Evolutionary conservation across 2,888 invertebrate species (phyloP), one percentile per base, ranked within the genome.

Genomic region (Limenitis camilla): DNA sequence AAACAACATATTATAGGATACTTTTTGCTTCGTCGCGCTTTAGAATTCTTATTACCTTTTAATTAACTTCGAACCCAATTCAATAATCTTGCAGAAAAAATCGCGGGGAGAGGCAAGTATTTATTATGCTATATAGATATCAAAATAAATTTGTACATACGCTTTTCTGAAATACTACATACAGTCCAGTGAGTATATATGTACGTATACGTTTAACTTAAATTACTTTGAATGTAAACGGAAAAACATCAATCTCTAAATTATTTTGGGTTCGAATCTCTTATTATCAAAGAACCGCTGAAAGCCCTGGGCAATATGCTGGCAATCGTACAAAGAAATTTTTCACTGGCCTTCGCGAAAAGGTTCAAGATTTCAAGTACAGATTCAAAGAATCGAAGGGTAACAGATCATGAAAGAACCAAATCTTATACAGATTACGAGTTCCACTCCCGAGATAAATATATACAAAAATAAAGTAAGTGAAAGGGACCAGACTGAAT

Each of bases 251-350:
- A 62, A 58, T 63, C 55, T 57, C 44, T 38, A 60, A 63, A 63
- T 61, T 63, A 63, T 62, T 61, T 57, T 53, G 55, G 53, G 60
- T 54, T 57, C 46, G 49, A 47, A 54, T 60, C 49, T 43, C 56
- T 47, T 54, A 51, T 59, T 63, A 61, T 61, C 55, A 64, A 61
- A 61, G 57, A 53, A 56, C 46, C 52, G 54, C 49, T 59, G 50
- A 56, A 60, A 55, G 49, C 46, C 39, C 49, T 43, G 35, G 33
- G 47, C 50, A 56, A 50, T 50, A 53, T 58, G 59, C 58, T 58
- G 56, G 62, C 58, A 59, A 58, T 53, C 51, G 60, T 53, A 64
- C 63, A 66, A 66, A 62, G 59, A 62, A 58, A 59, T 57, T 58
- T 59, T 61, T 56, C 51, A 52, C 60, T 45, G 56, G 54, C 32